Evolutionary conservation across 2,113 vertebrate species (phyloP).

Genomic region (Callopanchax toddi): DNA sequence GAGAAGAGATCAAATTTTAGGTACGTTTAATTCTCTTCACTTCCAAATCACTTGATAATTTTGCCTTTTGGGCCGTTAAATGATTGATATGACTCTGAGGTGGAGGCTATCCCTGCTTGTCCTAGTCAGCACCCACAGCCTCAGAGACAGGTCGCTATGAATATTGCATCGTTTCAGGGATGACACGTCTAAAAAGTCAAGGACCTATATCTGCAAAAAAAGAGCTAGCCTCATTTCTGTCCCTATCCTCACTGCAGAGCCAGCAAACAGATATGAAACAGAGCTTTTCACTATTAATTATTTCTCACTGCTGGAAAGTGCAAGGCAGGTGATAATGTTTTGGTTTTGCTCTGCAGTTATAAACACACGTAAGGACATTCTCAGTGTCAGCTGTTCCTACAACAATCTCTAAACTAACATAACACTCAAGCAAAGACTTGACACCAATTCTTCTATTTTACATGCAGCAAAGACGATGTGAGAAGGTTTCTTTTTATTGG

Average conservation of each 20-base stretch:
- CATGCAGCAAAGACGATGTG: conserved; percentile 37
- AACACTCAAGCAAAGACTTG: no score
- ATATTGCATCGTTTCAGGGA: background rate
- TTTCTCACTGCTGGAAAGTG: no score
- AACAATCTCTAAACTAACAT: conserved; percentile 15
- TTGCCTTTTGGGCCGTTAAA: background rate
- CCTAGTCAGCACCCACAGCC: background rate
- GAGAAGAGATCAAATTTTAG: background rate
- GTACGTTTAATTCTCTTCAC: background rate
- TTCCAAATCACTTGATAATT: background rate
- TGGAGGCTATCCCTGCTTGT: background rate
- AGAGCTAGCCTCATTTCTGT: background rate
- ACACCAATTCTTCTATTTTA: conserved; percentile 5
- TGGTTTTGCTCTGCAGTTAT: no score
- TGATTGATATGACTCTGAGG: background rate
- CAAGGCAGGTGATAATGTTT: no score
- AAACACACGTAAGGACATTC: no score
- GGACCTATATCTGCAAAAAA: conserved; percentile 9
- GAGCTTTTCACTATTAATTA: no score
- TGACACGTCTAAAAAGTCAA: background rate
- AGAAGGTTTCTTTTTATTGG: no score
- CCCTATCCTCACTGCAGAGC: no score
- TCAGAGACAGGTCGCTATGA: conserved; percentile 4
- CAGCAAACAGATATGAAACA: no score
- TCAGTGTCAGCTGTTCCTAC: conserved; percentile 10